Conservation (phyloP, 2,113 vertebrate species). For the Falcunculus frontatus region DNA sequence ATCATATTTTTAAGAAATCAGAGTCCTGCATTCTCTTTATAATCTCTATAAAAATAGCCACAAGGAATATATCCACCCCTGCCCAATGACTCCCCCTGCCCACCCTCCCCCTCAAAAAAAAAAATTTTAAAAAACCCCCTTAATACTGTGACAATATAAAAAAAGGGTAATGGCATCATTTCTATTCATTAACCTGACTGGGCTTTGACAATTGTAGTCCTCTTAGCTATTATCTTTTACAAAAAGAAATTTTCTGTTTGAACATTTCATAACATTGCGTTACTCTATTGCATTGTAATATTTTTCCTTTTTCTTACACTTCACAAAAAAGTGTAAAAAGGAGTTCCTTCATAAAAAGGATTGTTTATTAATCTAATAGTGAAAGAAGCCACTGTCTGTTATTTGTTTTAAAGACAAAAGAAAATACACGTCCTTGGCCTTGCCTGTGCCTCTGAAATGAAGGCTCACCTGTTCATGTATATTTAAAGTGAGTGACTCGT, state of each 20-base stretch:
- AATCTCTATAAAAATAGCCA: neutral
- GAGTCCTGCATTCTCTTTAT: neutral
- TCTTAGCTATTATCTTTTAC: neutral
- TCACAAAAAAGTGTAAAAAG: neutral
- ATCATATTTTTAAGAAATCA: neutral
- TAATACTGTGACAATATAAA: neutral
- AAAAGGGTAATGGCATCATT: neutral
- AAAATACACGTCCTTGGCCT: neutral
- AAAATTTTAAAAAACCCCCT: accelerated
- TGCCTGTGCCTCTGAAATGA: neutral
- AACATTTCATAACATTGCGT: neutral
- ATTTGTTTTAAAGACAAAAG: neutral
- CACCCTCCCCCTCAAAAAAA: neutral
- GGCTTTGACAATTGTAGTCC: neutral
- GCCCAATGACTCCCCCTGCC: neutral
- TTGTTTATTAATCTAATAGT: neutral
- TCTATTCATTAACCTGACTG: neutral
- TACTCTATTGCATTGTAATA: neutral
- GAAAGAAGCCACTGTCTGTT: neutral
- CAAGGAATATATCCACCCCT: accelerated
- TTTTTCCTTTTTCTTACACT: neutral
- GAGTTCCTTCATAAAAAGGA: neutral
- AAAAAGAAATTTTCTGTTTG: neutral
- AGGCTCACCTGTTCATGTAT: neutral
- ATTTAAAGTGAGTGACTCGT: neutral